Evolutionary conservation across 2,888 invertebrate genomes (phyloP), one percentile per base, ranked within the genome.

Genomic region (Enchytraeus crypticus): DNA sequence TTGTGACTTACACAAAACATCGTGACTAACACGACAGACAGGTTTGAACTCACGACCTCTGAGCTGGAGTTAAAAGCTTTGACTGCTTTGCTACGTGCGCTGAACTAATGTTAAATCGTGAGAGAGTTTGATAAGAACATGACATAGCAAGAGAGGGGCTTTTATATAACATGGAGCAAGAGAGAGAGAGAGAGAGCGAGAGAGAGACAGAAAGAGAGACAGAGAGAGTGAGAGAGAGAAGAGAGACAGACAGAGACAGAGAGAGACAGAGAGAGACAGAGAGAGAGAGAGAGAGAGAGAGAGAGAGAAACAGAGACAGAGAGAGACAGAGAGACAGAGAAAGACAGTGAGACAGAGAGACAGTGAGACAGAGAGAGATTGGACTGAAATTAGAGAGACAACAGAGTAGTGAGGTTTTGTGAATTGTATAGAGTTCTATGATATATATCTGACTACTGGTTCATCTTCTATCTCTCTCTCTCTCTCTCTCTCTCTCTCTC

Each of bases 261-360:
- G 33, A 30, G 26, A 33, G n/a, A 5, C 3, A 26, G 3, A 27
- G 23, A 27, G 51, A 26, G 57, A 57, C n/a, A 29, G 11, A 55
- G 57, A 57, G 51, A 29, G 53, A 23, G 57, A 54, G 18, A 26
- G 56, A 18, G 53, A 54, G 53, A 26, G 56, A 56, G 56, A 56
- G 53, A 26, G 53, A 18, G 56, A 56, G 18, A 27, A 26, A 55
- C 11, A 21, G 54, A 38, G 54, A 53, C 14, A 53, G 54, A 38
- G 54, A 21, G 38, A 34, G 54, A 18, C 18, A 21, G 54, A 53
- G 14, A 38, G 54, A 53, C 32, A 38, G 33, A 53, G 54, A 53
- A 8, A 38, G 54, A 53, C 32, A 53, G 54, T 14, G 11, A 53
- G 54, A 53, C 34, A 38, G 54, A 53, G 11, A 53, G 34, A 38